Base-by-base conservation (phyloP, 2,113 vertebrate genomes). In the Pseudorhombus dupliciocellatus region DNA sequence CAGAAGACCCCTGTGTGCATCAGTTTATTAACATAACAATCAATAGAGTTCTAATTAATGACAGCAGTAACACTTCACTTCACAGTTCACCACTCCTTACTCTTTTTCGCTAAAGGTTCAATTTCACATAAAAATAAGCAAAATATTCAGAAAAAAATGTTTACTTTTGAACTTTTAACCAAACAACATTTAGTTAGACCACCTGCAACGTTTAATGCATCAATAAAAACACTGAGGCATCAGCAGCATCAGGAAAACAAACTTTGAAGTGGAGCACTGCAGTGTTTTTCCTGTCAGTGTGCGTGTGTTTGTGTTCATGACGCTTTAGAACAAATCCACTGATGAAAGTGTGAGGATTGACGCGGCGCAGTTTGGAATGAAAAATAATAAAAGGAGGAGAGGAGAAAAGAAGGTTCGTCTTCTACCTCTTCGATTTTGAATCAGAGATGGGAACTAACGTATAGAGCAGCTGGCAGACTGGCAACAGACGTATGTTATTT, bases 181-280 rank as follows among this genome's bases (percentile, higher is more conserved):
- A 25, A 51, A 59, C 7, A 59, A 51, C 40, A 37, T 37, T n/a
- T 59, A 37, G 7, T 52, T 40, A 16, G 34, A 71, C 30, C 31
- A 52, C 56, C 48, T 61, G 30, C 56, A 22, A 30, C 26, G 66
- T 48, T 55, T 21, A 59, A 20, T 24, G 25, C 31, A 60, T 68
- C 34, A 67, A 75, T 67, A 61, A 67, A 58, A 59, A 50, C 34
- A 53, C 8, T 16, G 4, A 28, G 12, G 52, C 55, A 28, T 24
- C 46, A 59, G 34, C 31, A 44, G 63, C 34, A 24, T 22, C 42
- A 66, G 54, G 20, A 66, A 51, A 66, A 65, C 16, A 26, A 56
- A 59, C 50, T 62, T 75, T 68, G 65, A 68, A 61, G 73, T 28
- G 10, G 26, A 56, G 34, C 10, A 6, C n/a, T 20, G 34, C 55